A percentile compares a stretch with the other conserved stretches of the same genome.
These are phyloP conservation scores for Mormyrops attenuatus DNA, from an alignment of 2,797 vertebrate genomes.

Conservation along the genomic window DNA sequence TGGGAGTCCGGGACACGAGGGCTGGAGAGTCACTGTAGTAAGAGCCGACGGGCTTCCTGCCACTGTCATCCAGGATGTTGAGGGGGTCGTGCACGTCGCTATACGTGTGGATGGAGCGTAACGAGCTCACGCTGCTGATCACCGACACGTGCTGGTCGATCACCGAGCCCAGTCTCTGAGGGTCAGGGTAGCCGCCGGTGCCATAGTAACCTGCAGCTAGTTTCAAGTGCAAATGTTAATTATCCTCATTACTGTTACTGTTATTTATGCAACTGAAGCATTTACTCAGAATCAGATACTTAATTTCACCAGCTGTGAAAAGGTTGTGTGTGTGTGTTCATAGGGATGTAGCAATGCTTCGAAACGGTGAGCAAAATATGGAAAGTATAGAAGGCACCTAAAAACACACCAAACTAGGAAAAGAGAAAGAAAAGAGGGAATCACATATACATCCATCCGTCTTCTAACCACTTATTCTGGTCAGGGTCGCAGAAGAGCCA, in stretches of 20 bases:
- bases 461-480: background rate
- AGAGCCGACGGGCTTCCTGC: slow-evolving; percentile 64
- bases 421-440: background rate
- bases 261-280: background rate
- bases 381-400: background rate
- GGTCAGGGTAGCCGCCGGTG: slow-evolving; percentile 71
- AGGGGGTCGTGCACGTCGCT: slow-evolving; percentile 87
- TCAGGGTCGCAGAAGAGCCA: background rate
- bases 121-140: slow-evolving; percentile 85
- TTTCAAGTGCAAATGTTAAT: background rate
- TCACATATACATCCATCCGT: background rate
- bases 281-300: background rate
- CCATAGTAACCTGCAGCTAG: slow-evolving; percentile 74
- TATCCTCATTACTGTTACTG: background rate
- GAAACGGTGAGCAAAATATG: background rate
- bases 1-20: slow-evolving; percentile 58
- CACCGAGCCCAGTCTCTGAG: slow-evolving; percentile 78
- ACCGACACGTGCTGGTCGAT: slow-evolving; percentile 96
- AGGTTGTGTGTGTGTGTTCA: background rate
- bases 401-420: background rate
- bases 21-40: slow-evolving; percentile 73
- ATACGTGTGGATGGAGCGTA: slow-evolving; percentile 69
- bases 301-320: background rate
- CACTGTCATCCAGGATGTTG: slow-evolving; percentile 81
- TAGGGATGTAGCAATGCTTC: background rate